These are phyloP conservation scores for Herpailurus yagouaroundi DNA, from an alignment of 2,113 vertebrate genomes.

Conservation along the genomic window DNA sequence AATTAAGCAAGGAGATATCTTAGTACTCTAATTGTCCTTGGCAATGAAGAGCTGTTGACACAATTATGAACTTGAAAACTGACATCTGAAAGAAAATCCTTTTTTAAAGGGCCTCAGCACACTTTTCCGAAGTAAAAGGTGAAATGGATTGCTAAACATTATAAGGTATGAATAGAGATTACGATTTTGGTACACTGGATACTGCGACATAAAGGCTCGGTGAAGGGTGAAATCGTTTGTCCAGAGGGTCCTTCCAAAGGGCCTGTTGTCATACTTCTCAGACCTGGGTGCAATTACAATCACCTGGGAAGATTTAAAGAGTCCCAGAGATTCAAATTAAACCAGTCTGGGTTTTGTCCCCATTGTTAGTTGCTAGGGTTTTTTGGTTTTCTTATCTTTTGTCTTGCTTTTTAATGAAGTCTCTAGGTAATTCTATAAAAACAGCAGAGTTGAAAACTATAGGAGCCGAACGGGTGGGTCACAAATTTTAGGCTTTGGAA, in stretches of 20 bases:
- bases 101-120: constrained; percentile 15
- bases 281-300: neutral
- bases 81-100: neutral
- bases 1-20: constrained; percentile 18
- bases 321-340: neutral
- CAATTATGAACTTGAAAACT: constrained; percentile 25
- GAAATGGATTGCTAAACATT: constrained; percentile 1
- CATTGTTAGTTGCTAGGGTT: neutral
- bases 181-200: neutral
- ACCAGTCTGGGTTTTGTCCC: neutral
- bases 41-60: neutral
- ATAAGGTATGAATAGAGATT: constrained; percentile 25
- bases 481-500: constrained; percentile 44
- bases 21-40: neutral
- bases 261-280: neutral
- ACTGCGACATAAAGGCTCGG: neutral
- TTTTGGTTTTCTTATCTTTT: neutral
- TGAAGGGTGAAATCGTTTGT: neutral
- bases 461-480: neutral
- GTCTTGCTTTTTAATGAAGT: neutral
- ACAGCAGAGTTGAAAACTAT: neutral
- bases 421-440: neutral
- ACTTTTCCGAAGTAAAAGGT: constrained; percentile 42
- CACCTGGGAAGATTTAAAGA: constrained; percentile 5
- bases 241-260: neutral